Evolutionary conservation across 1,140 invertebrate genomes (phyloP).

Genomic region (Nymphalis io): DNA sequence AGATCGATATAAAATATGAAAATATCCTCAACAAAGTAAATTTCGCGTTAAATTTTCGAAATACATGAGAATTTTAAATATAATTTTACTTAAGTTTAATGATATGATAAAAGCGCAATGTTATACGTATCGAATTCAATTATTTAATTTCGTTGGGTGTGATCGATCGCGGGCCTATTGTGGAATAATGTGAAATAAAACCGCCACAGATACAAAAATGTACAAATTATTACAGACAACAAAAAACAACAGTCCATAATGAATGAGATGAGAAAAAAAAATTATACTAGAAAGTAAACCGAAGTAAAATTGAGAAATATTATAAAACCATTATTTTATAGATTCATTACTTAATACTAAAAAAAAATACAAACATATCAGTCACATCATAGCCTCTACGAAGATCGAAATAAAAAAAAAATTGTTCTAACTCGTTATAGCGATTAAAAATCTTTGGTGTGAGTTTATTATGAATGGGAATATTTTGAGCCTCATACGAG

Average conservation of each 20-base stretch:
- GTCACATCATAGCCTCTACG: constrained; percentile 25
- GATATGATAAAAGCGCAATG: constrained; percentile 70
- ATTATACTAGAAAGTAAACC: too few species aligned
- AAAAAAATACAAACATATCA: constrained; percentile 12
- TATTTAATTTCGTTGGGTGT: too few species aligned
- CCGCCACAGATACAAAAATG: too few species aligned
- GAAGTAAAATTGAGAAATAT: background rate
- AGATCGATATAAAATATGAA: constrained; percentile 57
- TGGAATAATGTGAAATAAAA: too few species aligned
- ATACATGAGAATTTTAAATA: constrained; percentile 30
- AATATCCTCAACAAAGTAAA: constrained; percentile 49
- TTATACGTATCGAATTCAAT: constrained; percentile 10
- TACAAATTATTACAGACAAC: too few species aligned
- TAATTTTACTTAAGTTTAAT: constrained; percentile 70
- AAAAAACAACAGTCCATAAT: too few species aligned
- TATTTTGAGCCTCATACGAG: too few species aligned
- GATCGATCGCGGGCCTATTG: too few species aligned
- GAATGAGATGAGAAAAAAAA: too few species aligned
- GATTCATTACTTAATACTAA: background rate
- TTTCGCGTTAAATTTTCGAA: constrained; percentile 25
- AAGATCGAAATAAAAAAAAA: background rate
- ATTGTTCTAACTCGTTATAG: background rate
- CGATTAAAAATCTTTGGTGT: constrained; percentile 11
- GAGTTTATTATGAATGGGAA: background rate
- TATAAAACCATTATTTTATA: background rate